These are phyloP conservation scores for Bubo blakistoni DNA, from an alignment of 2,113 vertebrate species.

Conservation along the genomic window DNA sequence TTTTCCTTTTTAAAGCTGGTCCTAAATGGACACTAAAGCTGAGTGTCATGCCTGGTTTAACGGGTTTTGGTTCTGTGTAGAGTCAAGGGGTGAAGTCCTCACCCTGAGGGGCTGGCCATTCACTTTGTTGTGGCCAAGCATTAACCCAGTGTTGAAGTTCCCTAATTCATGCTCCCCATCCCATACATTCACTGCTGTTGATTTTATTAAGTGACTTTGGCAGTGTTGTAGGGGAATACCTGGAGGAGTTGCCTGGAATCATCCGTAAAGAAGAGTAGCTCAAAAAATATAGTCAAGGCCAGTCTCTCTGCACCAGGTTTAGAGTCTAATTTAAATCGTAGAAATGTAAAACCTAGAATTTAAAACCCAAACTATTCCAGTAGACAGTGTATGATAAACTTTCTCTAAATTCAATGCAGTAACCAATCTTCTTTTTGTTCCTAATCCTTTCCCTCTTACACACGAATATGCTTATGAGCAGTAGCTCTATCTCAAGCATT, in stretches of 20 bases:
- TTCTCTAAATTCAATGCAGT: not conserved
- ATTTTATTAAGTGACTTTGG: not conserved
- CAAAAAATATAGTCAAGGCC: not conserved
- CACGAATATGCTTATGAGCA: not conserved
- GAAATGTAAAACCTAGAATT: not conserved
- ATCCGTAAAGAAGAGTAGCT: not conserved
- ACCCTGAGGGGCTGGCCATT: not conserved
- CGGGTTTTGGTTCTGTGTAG: not conserved
- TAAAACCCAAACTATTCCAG: not conserved
- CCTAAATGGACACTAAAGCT: constrained; percentile 15
- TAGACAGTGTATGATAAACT: not conserved
- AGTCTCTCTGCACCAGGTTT: not conserved
- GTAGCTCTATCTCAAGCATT: not conserved
- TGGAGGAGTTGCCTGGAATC: not conserved
- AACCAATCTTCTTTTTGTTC: not conserved
- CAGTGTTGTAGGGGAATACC: not conserved
- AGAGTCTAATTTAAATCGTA: not conserved
- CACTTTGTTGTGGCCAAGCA: not conserved
- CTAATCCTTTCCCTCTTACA: not conserved
- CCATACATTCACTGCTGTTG: not conserved
- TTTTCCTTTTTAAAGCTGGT: constrained; percentile 35
- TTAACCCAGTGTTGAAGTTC: not conserved
- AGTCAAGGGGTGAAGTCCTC: not conserved
- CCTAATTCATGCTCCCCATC: not conserved
- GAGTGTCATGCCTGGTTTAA: not conserved